These are phyloP conservation scores for Chunga burmeisteri DNA, from an alignment of 2,113 vertebrate genomes.

Conservation along the genomic window DNA sequence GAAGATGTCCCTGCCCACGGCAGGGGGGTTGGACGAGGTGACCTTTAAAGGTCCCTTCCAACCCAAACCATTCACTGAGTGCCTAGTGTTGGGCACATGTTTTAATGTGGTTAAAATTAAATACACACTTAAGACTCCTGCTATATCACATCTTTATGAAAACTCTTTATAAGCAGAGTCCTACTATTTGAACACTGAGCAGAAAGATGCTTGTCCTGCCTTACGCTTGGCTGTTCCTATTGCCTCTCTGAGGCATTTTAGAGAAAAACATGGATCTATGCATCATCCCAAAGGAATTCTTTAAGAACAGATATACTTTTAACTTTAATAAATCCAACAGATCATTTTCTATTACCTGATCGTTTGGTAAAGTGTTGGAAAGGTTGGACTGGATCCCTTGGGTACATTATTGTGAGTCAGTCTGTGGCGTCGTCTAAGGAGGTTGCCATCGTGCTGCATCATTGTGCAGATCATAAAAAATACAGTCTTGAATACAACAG, in stretches of 20 bases:
- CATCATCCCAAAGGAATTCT: neutral
- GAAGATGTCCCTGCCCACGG: too few species aligned
- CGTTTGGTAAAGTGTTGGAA: constrained; percentile 16
- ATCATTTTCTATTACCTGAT: neutral
- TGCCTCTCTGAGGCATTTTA: neutral
- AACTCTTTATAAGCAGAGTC: neutral
- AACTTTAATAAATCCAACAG: neutral
- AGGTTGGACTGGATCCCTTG: neutral
- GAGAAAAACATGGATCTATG: neutral
- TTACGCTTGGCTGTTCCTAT: neutral
- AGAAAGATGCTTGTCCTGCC: neutral
- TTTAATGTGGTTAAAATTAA: neutral
- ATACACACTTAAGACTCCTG: neutral
- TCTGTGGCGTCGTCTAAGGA: neutral
- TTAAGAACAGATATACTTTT: neutral
- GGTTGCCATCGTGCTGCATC: neutral
- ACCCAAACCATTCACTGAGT: neutral
- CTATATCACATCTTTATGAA: neutral
- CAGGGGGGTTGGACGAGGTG: too few species aligned
- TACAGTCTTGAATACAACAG: neutral
- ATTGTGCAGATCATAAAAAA: neutral
- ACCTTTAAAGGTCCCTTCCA: too few species aligned
- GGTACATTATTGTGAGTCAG: neutral
- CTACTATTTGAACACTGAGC: neutral
- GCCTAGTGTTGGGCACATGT: accelerated